phyloP scores from a whole-genome alignment of 2,113 vertebrate species.

The Tetraodon nigroviridis region DNA sequence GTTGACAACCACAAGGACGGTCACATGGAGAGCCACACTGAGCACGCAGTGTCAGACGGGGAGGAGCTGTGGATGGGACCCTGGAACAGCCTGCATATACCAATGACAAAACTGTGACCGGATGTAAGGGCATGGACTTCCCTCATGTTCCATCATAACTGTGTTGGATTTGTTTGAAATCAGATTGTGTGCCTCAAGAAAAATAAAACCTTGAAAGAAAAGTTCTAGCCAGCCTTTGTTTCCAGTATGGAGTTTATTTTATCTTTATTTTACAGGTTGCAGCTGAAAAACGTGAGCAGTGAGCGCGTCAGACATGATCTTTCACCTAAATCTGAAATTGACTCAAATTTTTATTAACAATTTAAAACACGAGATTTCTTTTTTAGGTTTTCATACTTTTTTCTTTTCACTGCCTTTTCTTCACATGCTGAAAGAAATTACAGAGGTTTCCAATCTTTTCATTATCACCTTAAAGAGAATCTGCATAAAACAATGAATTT shows the following conservation, averaged over 20 bases:
- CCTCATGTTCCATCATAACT: slow-evolving; percentile 46
- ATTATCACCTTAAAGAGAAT: slow-evolving; percentile 26
- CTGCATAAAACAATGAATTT: slow-evolving; percentile 19
- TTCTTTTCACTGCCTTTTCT: slow-evolving; percentile 5
- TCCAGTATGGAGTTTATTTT: slow-evolving; percentile 21
- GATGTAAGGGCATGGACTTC: slow-evolving; percentile 27
- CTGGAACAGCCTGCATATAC: slow-evolving; percentile 98
- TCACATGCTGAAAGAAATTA: slow-evolving; percentile 8
- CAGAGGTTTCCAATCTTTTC: slow-evolving; percentile 34
- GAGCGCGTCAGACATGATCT: slow-evolving; percentile 47
- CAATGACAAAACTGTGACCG: slow-evolving; percentile 99
- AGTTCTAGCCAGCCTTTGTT: slow-evolving; percentile 18
- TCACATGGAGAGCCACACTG: slow-evolving; percentile 81
- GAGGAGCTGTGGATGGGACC: slow-evolving; percentile 99
- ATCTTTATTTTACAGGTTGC: slow-evolving; percentile 27
- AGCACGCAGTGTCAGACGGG: slow-evolving; percentile 87
- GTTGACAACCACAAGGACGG: slow-evolving; percentile 73
- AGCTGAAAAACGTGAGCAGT: slow-evolving; percentile 39
- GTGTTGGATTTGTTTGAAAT: slow-evolving; percentile 43
- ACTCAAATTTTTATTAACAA: slow-evolving; percentile 27
- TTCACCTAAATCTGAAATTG: slow-evolving; percentile 12
- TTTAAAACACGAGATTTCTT: slow-evolving; percentile 18
- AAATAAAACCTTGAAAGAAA: slow-evolving; percentile 72
- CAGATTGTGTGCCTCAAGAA: slow-evolving; percentile 71
- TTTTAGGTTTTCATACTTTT: slow-evolving; percentile 30